phyloP scores from a whole-genome alignment of 2,888 invertebrate genomes.

The Ectemnius cavifrons region DNA sequence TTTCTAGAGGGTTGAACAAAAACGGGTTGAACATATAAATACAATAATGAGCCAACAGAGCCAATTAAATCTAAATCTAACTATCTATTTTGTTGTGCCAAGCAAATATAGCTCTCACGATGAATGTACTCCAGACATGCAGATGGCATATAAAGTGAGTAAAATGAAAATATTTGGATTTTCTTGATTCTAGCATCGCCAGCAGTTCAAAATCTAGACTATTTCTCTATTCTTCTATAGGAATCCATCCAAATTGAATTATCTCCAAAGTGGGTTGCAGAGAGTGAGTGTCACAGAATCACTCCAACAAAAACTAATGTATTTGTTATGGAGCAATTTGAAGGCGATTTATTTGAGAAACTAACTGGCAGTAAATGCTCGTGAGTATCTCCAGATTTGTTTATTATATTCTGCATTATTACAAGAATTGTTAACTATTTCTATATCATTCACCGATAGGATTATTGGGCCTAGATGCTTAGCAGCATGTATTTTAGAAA shows the following conservation, averaged over 20 bases:
- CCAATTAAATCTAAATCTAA: constrained; percentile 61
- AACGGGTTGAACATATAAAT: too few species aligned
- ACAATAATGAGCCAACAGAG: constrained; percentile 45
- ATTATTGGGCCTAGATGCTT: constrained; percentile 91
- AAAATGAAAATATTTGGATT: not conserved
- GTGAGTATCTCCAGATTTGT: constrained; percentile 79
- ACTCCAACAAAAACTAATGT: constrained; percentile 84
- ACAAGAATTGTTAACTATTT: not conserved
- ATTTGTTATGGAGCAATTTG: constrained; percentile 88
- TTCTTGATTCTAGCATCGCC: not conserved
- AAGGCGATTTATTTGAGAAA: constrained; percentile 85
- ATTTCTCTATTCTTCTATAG: constrained; percentile 71
- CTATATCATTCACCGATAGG: constrained; percentile 77
- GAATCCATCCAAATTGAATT: constrained; percentile 82
- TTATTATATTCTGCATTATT: not conserved
- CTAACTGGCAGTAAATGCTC: constrained; percentile 83
- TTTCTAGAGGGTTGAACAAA: too few species aligned
- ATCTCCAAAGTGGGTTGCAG: constrained; percentile 83
- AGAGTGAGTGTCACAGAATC: constrained; percentile 80
- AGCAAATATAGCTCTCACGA: constrained; percentile 78
- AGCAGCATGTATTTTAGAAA: constrained; percentile 85
- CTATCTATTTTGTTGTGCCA: constrained; percentile 80
- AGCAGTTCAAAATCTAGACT: not conserved
- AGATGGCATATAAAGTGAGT: constrained; percentile 81
- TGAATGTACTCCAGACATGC: constrained; percentile 82